Evolutionary conservation across 2,113 vertebrate species (phyloP).

Genomic region (Neotoma lepida): DNA sequence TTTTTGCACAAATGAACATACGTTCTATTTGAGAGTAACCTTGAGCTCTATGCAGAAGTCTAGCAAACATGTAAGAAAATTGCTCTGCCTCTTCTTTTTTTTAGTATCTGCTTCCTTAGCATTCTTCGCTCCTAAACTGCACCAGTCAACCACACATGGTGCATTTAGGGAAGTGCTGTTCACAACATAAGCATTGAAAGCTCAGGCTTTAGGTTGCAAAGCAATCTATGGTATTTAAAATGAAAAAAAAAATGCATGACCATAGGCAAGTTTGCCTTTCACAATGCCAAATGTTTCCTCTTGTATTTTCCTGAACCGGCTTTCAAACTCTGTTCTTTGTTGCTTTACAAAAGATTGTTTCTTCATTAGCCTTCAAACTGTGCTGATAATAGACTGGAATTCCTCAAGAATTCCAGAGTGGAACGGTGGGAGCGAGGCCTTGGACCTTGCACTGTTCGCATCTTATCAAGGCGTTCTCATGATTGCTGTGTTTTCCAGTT

Average conservation of each 20-base stretch:
- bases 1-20: conserved; percentile 32
- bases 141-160: conserved; percentile 37
- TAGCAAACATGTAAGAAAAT: conserved; percentile 26
- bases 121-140: neutral
- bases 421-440: neutral
- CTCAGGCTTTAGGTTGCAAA: conserved; percentile 52
- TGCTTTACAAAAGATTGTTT: conserved; percentile 76
- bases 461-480: neutral
- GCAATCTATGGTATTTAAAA: conserved; percentile 44
- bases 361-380: conserved; percentile 71
- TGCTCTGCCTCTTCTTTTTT: neutral
- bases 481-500: conserved; percentile 37
- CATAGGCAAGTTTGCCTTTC: conserved; percentile 69
- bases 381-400: conserved; percentile 74
- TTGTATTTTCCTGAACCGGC: conserved; percentile 62
- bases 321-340: conserved; percentile 75
- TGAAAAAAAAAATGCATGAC: neutral
- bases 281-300: conserved; percentile 66
- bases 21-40: neutral
- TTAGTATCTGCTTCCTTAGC: conserved; percentile 24
- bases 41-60: neutral
- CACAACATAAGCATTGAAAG: conserved; percentile 44
- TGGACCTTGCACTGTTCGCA: neutral
- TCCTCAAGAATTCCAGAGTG: conserved; percentile 30
- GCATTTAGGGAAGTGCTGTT: conserved; percentile 40